These are phyloP conservation scores for Lemur catta DNA, from an alignment of 2,797 vertebrate genomes.

Conservation along the genomic window DNA sequence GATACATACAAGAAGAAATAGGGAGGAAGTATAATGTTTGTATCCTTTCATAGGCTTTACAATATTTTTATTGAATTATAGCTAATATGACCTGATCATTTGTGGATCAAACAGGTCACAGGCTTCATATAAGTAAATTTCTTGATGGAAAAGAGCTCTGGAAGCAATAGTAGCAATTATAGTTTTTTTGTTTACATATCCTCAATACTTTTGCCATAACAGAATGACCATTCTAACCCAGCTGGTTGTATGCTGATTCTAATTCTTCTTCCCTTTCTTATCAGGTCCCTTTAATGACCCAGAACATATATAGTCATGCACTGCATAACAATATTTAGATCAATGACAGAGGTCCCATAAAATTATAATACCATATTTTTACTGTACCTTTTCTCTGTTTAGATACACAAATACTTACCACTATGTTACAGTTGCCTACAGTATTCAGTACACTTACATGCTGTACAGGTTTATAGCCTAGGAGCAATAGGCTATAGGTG, in stretches of 20 bases:
- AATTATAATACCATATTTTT: not conserved
- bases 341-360: not conserved
- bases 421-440: not conserved
- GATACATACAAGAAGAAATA: constrained; percentile 31
- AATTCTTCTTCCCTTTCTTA: not conserved
- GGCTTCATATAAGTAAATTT: constrained; percentile 36
- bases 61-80: constrained; percentile 27
- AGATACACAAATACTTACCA: not conserved
- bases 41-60: not conserved
- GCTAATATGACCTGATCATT: not conserved
- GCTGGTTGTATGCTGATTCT: not conserved
- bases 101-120: not conserved
- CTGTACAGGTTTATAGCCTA: not conserved
- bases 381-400: not conserved
- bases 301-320: not conserved
- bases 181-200: not conserved
- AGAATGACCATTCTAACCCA: not conserved
- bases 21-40: constrained; percentile 12
- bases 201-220: not conserved
- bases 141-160: not conserved
- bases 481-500: not conserved
- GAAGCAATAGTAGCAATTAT: not conserved
- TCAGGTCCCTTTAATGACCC: not conserved
- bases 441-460: not conserved
- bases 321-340: not conserved